These are phyloP conservation scores for Portunus trituberculatus DNA, from an alignment of 1,140 invertebrate species.

Conservation along the genomic window DNA sequence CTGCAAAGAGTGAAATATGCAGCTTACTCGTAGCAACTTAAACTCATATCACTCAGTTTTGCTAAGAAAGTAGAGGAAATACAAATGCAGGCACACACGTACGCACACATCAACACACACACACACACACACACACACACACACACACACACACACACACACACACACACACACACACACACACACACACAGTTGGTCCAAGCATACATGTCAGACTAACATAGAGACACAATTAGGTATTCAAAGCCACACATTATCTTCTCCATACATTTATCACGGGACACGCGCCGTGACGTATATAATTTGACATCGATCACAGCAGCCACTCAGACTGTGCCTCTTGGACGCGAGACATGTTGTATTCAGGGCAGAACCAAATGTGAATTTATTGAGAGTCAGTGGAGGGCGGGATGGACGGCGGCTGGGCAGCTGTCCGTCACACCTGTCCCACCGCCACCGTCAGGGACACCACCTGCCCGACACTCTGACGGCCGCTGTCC, in stretches of 20 bases:
- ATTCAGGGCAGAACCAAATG: not conserved
- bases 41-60: too few relatives aligned
- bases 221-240: not conserved
- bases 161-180: too few relatives aligned
- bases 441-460: constrained; percentile 5
- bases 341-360: not conserved
- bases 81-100: too few relatives aligned
- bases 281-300: not conserved
- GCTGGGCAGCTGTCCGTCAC: not conserved
- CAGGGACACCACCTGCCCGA: not conserved
- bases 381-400: constrained; percentile 14
- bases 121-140: too few relatives aligned
- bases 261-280: not conserved
- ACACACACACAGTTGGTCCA: not conserved
- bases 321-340: not conserved
- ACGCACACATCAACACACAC: too few relatives aligned
- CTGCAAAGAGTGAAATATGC: too few relatives aligned
- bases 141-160: too few relatives aligned
- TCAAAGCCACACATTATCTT: not conserved
- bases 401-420: constrained; percentile 4
- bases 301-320: not conserved
- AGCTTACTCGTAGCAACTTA: too few relatives aligned
- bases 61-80: too few relatives aligned
- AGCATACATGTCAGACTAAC: not conserved
- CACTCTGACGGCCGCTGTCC: not conserved